Base-by-base conservation (phyloP, 2,113 vertebrate species). In the Callospermophilus lateralis region DNA sequence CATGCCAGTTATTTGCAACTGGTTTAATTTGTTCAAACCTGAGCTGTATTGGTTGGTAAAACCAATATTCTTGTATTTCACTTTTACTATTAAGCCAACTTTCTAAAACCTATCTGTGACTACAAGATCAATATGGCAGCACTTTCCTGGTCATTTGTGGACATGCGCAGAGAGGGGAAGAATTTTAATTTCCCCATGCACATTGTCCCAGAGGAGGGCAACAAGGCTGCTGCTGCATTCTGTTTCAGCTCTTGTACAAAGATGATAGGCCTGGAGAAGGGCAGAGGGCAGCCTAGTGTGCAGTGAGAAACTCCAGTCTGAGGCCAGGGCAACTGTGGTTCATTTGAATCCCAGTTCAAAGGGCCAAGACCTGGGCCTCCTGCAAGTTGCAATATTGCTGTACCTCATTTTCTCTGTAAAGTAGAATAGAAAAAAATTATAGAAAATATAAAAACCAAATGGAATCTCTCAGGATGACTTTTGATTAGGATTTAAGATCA, bases 281-380 rank as follows among this genome's bases (percentile, higher is more conserved):
- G 17, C 9, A 53, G 22, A 6, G 22, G 12, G 3, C 26, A 67
- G 12, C 10, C 2, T 13, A 8, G 24, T 1, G 10, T 17, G 22
- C 30, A 3, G 0, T 12, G 26, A 12, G 42, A 19, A 32, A 7
- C 26, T 83, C 19, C 30, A 37, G 17, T 85, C 28, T 9, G 2
- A 13, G 28, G n/a, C 24, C 4, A 26, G 7, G 20, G 9, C 12
- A 13, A 65, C 10, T 0, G 1, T 9, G 4, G 5, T 77, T 51
- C 55, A 55, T 55, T 19, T 32, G 53, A 90, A 76, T 22, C 8
- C 15, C 32, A 19, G 26, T 4, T 28, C 48, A 51, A 17, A 65
- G 55, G 55, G 55, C 55, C 55, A 6, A 20, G 55, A 19, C 55
- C 55, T 55, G 55, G 10, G 9, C 55, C 39, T 51, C 55, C 37